Evolutionary conservation across 35 echinoderm and acorn worm genomes (phyloP), one percentile per base, ranked within the genome.

Genomic region (Hemicentrotus pulcherrimus): DNA sequence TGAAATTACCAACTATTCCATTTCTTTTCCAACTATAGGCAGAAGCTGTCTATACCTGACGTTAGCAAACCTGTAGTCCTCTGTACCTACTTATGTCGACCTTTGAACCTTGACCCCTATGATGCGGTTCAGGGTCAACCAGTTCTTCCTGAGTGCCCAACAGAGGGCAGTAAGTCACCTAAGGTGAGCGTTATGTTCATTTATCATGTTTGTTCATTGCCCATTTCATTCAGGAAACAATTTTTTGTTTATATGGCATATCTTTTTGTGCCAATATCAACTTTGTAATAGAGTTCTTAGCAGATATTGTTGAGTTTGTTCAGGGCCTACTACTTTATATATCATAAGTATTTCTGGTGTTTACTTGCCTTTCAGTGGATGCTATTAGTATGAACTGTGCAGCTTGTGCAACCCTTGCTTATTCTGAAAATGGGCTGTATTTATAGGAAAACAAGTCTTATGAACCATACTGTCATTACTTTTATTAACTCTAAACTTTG

Each of bases 21-120:
- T 24, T 24, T 71, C 4, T 28, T 71, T 28, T 78, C 19, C 28
- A 33, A 48, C 31, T 94, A 10, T 24, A 97, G 97, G 97, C 97
- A 97, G 92, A 97, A 96, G 32, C 90, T 96, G 94, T 95, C 91
- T 10, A 50, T 96, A 31, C 97, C 97, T 9, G 60, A 95, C 48
- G 95, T 94, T 32, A 92, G 78, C 32, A 87, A 97, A 47, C 94
- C 97, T 45, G 95, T 97, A 47, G 86, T 97, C 48, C 91, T 97
- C 24, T 97, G 95, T 46, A 97, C 97, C 9, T 95, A 97, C 91
- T 97, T 95, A 45, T 97, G 97, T 85, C 97, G 94, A 55, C 31
- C 94, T 31, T 31, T 96, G 70, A 95, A 95, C 91, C n/a, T 47
- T 58, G 91, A 93, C 30, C 32, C 32, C 19, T 11, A 16, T 33